These are phyloP conservation scores for Podocnemis expansa DNA, from an alignment of 2,113 vertebrate species.

Conservation along the genomic window DNA sequence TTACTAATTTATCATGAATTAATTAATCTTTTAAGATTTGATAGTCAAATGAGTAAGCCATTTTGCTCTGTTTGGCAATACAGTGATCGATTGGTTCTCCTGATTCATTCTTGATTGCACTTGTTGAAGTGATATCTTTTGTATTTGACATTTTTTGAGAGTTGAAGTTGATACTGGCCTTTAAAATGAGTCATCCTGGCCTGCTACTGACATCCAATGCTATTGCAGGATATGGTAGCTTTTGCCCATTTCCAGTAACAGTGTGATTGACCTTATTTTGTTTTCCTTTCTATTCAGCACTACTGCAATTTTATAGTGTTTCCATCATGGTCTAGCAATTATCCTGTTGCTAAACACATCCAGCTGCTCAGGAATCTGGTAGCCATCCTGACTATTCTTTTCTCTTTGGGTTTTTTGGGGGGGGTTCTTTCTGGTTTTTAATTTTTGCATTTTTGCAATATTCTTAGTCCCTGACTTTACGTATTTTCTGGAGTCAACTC, in stretches of 20 bases:
- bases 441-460: not conserved
- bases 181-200: not conserved
- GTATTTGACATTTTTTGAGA: not conserved
- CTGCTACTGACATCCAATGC: not conserved
- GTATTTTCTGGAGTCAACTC: not conserved
- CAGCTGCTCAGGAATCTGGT: not conserved
- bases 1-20: not conserved
- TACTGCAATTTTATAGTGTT: not conserved
- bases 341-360: not conserved
- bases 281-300: not conserved
- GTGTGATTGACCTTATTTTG: not conserved
- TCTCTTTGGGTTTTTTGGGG: not conserved
- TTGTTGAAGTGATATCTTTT: not conserved
- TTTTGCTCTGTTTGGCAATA: accelerated
- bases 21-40: not conserved
- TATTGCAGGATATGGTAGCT: not conserved
- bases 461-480: not conserved
- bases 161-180: not conserved
- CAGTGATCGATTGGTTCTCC: not conserved
- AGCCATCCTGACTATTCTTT: not conserved
- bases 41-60: not conserved
- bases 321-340: not conserved
- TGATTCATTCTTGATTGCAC: not conserved
- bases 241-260: not conserved
- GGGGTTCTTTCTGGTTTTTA: not conserved